Base-by-base conservation (phyloP, 2,797 vertebrate genomes). In the Champsocephalus gunnari region DNA sequence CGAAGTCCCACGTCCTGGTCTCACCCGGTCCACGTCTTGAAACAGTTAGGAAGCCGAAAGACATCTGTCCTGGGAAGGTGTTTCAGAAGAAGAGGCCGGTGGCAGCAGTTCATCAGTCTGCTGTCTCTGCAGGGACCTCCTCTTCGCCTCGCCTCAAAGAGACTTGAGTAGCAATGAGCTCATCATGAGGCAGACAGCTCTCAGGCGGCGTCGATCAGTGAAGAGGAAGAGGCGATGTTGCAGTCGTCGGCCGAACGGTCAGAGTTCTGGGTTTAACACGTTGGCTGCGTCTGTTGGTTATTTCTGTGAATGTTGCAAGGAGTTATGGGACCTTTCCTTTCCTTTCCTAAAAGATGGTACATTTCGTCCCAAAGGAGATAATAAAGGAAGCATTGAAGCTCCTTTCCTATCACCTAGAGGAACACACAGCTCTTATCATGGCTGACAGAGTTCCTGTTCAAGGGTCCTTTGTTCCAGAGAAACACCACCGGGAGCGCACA, bases 81-180 rank as follows among this genome's bases (percentile, higher is more conserved):
- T 48, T 28, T 78, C 61, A 47, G 5, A 28, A 28, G 72, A 47
- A 70, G 43, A 70, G 71, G 41, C 43, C 60, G 1, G 8, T 12
- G 51, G 41, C 64, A 9, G 58, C 80, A 64, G 75, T 83, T 71
- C 69, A 74, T 84, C 66, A 7, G 1, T 71, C 73, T 47, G 65
- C 65, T 57, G 62, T 61, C 64, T 58, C 76, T 75, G 65, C 43
- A 71, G 59, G 56, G 54, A 62, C 66, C 61, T 75, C 75, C 64
- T 81, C 67, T 81, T 64, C 74, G 70, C 81, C 72, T 80, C 3
- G 38, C 70, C 73, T 80, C 72, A 24, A 50, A 82, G 14, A 10
- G 55, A 54, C 75, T 38, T 84, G 81, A 87, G 88, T 87, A 79
- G 57, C 82, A 84, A 91, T 75, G 66, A 85, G 47, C 77, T 83